Conservation (phyloP, 1,140 invertebrate genomes). For the Drosophila littoralis region DNA sequence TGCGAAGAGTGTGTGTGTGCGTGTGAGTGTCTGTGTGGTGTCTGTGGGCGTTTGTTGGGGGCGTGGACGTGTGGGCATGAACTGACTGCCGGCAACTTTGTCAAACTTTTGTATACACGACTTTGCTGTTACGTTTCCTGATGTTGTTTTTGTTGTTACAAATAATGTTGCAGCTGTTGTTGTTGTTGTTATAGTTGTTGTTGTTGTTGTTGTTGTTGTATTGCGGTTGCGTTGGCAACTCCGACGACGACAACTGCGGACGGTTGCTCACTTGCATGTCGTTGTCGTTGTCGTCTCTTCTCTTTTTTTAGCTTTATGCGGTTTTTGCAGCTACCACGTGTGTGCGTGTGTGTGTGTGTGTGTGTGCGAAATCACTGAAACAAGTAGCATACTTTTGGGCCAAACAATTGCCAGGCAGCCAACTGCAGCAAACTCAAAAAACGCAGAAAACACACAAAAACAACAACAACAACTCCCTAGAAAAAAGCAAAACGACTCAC, state of each 20-base stretch:
- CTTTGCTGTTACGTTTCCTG: slow-evolving; percentile 14
- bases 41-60: slow-evolving; percentile 7
- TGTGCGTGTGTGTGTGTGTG: slow-evolving; percentile 29
- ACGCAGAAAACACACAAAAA: slow-evolving; percentile 21
- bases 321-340: slow-evolving; percentile 52
- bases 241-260: slow-evolving; percentile 36
- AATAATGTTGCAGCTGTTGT: slow-evolving; percentile 23
- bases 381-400: slow-evolving; percentile 73
- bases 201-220: slow-evolving; percentile 31
- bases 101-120: slow-evolving; percentile 58
- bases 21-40: slow-evolving; percentile 6
- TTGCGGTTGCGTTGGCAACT: slow-evolving; percentile 48
- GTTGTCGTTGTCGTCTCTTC: slow-evolving; percentile 30
- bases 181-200: slow-evolving; percentile 31
- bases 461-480: slow-evolving; percentile 2
- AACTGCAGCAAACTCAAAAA: slow-evolving; percentile 48
- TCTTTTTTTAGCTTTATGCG: slow-evolving; percentile 58
- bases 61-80: slow-evolving; percentile 31
- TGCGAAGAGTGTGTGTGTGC: slow-evolving; percentile 1
- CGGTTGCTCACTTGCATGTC: slow-evolving; percentile 63
- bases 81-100: slow-evolving; percentile 54
- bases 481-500: slow-evolving; percentile 37
- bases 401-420: slow-evolving; percentile 68
- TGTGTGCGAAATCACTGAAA: slow-evolving; percentile 58
- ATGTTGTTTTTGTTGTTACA: slow-evolving; percentile 19